A percentile compares a stretch with the other conserved stretches of the same genome.
These are phyloP conservation scores for Mareca penelope DNA, from an alignment of 2,797 vertebrate genomes.

Conservation along the genomic window DNA sequence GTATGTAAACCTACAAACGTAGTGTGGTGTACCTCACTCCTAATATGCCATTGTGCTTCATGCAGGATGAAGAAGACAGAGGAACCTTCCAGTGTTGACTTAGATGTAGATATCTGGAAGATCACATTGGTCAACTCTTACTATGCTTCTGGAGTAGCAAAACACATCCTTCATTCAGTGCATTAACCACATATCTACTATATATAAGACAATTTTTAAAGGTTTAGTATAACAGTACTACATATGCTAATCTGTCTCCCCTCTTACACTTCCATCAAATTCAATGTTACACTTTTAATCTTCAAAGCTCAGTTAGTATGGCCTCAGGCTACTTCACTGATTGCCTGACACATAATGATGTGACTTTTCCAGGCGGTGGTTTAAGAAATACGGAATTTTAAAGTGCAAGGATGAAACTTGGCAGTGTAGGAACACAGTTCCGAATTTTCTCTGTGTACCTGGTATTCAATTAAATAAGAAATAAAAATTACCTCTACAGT, in stretches of 20 bases:
- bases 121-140: background rate
- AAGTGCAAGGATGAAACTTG: background rate
- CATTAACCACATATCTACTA: background rate
- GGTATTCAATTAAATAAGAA: background rate
- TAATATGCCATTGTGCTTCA: background rate
- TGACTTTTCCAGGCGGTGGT: background rate
- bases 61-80: background rate
- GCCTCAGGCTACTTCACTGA: slow-evolving; percentile 9
- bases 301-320: slow-evolving; percentile 41
- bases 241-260: background rate
- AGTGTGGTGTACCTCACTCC: background rate
- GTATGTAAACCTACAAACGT: background rate
- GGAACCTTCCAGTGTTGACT: background rate
- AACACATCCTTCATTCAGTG: background rate
- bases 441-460: background rate
- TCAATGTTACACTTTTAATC: slow-evolving; percentile 34
- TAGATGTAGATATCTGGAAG: background rate
- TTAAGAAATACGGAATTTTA: background rate
- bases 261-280: slow-evolving; percentile 24
- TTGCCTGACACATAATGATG: background rate
- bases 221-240: background rate
- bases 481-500: background rate
- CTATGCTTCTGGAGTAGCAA: background rate
- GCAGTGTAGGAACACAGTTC: background rate
- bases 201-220: background rate